A percentile compares a stretch with the other conserved stretches of the same genome.
Conservation (phyloP, 2,113 vertebrate genomes). For the Speoplatyrhinus poulsoni region DNA sequence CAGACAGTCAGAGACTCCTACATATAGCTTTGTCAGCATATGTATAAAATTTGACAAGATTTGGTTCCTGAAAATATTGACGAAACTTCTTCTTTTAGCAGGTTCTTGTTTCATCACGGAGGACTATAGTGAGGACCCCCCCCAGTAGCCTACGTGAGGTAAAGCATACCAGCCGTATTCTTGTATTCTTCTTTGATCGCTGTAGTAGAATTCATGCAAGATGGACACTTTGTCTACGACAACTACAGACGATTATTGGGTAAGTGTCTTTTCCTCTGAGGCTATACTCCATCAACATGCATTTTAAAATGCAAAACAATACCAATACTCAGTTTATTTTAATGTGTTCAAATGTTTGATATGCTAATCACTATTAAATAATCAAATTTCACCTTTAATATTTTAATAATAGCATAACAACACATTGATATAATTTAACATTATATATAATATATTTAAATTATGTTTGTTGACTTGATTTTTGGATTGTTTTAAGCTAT, state of each 20-base stretch:
- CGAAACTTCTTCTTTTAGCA: slow-evolving; percentile 61
- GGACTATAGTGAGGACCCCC: neutral
- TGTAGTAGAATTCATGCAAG: slow-evolving; percentile 1
- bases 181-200: slow-evolving; percentile 2
- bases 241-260: slow-evolving; percentile 31
- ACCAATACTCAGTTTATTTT: too few species aligned
- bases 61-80: slow-evolving; percentile 54
- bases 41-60: slow-evolving; percentile 34
- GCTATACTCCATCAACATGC: neutral
- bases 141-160: neutral
- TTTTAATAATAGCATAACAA: too few species aligned
- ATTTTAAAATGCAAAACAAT: too few species aligned
- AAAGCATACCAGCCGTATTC: too few species aligned
- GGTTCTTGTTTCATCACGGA: neutral
- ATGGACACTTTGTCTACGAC: slow-evolving; percentile 23
- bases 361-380: too few species aligned
- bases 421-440: too few species aligned
- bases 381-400: too few species aligned
- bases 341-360: too few species aligned
- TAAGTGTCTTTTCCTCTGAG: slow-evolving; percentile 38
- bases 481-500: too few species aligned
- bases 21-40: slow-evolving; percentile 19
- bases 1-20: slow-evolving; percentile 49
- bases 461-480: too few species aligned
- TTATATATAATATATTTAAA: too few species aligned